phyloP scores from a whole-genome alignment of 1,140 invertebrate genomes.

The Agrilus planipennis region DNA sequence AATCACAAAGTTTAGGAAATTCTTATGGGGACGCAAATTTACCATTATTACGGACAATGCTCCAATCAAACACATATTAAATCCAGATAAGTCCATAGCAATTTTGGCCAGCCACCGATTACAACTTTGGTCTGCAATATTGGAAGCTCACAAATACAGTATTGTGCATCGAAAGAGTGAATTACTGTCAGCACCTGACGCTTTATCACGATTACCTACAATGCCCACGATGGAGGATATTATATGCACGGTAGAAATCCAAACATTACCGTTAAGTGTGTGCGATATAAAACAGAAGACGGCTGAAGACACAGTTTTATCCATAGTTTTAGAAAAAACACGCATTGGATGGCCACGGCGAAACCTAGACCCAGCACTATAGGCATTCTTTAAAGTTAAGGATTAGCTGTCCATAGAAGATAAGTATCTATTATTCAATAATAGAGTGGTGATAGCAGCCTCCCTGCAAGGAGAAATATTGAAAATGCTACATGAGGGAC shows the following conservation, averaged over 20 bases:
- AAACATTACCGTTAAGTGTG: constrained; percentile 9
- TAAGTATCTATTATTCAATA: constrained; percentile 11
- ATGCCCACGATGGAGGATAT: neutral
- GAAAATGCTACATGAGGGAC: constrained; percentile 14
- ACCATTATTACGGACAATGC: constrained; percentile 11
- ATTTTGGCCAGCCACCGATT: constrained; percentile 7
- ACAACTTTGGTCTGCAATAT: constrained; percentile 11
- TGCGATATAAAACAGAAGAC: constrained; percentile 5
- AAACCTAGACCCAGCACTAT: constrained; percentile 7
- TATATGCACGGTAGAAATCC: neutral
- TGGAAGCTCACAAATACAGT: constrained; percentile 15
- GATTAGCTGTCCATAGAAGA: constrained; percentile 5
- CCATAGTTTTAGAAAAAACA: constrained; percentile 10
- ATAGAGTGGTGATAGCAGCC: constrained; percentile 13
- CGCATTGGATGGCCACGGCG: constrained; percentile 5
- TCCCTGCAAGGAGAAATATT: constrained; percentile 12
- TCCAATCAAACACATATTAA: constrained; percentile 14
- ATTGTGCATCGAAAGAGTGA: constrained; percentile 12
- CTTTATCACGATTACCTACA: constrained; percentile 12
- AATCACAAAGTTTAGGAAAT: constrained; percentile 18
- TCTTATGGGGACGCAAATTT: constrained; percentile 11
- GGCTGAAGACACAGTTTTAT: constrained; percentile 8
- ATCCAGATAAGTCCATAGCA: constrained; percentile 10
- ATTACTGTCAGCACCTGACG: constrained; percentile 10
- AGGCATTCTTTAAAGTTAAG: constrained; percentile 10